Base-by-base conservation (phyloP, 1,140 invertebrate species). In the Solenopsis fugax region DNA sequence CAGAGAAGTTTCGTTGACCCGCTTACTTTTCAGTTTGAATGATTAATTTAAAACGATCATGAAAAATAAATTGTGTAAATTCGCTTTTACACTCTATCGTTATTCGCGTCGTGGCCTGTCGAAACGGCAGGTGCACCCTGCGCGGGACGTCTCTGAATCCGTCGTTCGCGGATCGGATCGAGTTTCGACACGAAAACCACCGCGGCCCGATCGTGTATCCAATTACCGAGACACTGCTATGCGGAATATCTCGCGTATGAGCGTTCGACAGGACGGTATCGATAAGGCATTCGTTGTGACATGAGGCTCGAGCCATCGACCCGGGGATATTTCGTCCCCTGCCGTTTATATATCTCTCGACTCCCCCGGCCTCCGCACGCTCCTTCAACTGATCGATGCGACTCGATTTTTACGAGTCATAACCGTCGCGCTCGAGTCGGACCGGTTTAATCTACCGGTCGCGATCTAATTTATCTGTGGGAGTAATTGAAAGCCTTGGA, bases 131-230 rank as follows among this genome's bases (percentile, higher is more conserved):
- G 58, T 84, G 69, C 72, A 37, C 21, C 21, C n/a, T 21, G 58
- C 85, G 34, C 62, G 29, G 34, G 45, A 58, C 72, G 60, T 37
- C 58, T 76, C 72, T 48, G 72, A 45, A 87, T 86, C 50, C 82
- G 54, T 67, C 64, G 52, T 60, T 72, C 34, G 65, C 50, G 67
- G n/a, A 50, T 82, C 82, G 73, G 82, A 80, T 85, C 75, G 81
- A 71, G 87, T 88, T 88, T 89, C 88, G 84, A 69, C 71, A 86
- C 73, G 88, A 87, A 89, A 89, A 89, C 72, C 60, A 69, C 52
- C 34, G 64, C 48, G 45, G 21, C n/a, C 52, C 84, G 87, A 87
- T 87, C 88, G 69, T 82, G 21, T 29, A 77, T 89, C 88, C 87
- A 89, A 89, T 89, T 89, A 82, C 87, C 85, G 77, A 58, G 37